phyloP scores from a whole-genome alignment of 2,113 vertebrate genomes.

The Rhineura floridana region DNA sequence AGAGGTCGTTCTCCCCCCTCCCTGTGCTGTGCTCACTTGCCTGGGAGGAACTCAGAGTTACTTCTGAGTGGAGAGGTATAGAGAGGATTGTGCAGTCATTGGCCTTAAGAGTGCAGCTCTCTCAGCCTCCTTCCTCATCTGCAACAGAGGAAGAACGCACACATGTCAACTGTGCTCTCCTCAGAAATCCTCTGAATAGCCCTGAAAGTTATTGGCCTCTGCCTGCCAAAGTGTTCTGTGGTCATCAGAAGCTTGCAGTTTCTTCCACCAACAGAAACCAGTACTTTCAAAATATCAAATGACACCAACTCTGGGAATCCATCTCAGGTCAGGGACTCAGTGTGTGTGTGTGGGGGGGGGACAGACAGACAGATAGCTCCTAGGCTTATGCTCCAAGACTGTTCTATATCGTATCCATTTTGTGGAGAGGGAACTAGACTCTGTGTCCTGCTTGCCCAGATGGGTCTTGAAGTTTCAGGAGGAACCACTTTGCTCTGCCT shows the following conservation, averaged over 20 bases:
- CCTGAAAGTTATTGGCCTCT: neutral
- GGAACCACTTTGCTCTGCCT: neutral
- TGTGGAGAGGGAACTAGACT: neutral
- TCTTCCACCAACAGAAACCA: neutral
- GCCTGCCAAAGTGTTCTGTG: neutral
- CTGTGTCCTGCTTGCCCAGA: neutral
- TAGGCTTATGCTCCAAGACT: no score
- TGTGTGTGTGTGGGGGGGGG: neutral
- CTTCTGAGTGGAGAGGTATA: no score
- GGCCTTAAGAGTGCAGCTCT: no score
- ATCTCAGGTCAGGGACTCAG: neutral
- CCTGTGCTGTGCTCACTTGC: no score
- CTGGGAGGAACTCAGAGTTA: no score
- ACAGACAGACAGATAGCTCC: neutral
- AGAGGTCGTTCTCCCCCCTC: no score
- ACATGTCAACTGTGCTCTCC: neutral
- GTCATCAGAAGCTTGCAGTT: neutral
- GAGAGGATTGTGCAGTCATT: no score
- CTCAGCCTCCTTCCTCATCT: neutral
- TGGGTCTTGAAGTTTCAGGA: neutral
- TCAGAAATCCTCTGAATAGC: neutral
- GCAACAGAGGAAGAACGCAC: neutral
- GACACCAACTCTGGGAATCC: neutral
- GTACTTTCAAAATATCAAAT: neutral
- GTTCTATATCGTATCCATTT: neutral